A percentile compares a stretch with the other conserved stretches of the same genome.
phyloP scores from a whole-genome alignment of 2,113 vertebrate genomes.

The Heloderma charlesbogerti region DNA sequence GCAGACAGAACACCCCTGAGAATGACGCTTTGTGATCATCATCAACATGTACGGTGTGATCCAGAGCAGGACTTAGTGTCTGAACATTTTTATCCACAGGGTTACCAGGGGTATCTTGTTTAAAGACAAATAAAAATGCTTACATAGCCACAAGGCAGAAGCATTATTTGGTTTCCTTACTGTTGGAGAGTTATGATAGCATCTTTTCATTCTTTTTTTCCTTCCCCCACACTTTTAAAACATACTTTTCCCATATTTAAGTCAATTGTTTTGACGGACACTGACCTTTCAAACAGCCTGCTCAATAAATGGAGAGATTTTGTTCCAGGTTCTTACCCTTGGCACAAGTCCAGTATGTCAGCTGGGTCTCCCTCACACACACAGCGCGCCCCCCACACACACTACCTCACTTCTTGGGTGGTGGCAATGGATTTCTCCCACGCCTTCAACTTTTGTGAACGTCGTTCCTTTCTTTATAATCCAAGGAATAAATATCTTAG shows the following conservation, averaged over 20 bases:
- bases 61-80: not conserved
- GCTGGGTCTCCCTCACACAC: constrained; percentile 30
- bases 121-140: not conserved
- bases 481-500: constrained; percentile 63
- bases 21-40: too few relatives aligned
- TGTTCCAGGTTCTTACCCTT: not conserved
- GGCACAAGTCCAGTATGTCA: not conserved
- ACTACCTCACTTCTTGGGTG: not conserved
- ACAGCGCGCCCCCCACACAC: not conserved
- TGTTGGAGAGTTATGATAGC: not conserved
- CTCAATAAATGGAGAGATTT: constrained; percentile 2
- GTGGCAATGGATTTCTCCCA: constrained; percentile 23
- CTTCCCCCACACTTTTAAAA: not conserved
- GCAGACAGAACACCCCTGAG: too few relatives aligned
- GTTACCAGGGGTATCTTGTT: not conserved
- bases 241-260: not conserved
- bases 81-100: not conserved
- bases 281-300: constrained; percentile 2
- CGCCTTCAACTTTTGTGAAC: constrained; percentile 49
- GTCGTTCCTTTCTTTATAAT: constrained; percentile 16
- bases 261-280: constrained; percentile 18
- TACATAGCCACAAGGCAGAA: constrained; percentile 46
- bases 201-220: not conserved
- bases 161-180: constrained; percentile 20
- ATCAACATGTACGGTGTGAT: too few relatives aligned